phyloP scores from a whole-genome alignment of 2,797 vertebrate genomes.

The Harpagifer antarcticus region DNA sequence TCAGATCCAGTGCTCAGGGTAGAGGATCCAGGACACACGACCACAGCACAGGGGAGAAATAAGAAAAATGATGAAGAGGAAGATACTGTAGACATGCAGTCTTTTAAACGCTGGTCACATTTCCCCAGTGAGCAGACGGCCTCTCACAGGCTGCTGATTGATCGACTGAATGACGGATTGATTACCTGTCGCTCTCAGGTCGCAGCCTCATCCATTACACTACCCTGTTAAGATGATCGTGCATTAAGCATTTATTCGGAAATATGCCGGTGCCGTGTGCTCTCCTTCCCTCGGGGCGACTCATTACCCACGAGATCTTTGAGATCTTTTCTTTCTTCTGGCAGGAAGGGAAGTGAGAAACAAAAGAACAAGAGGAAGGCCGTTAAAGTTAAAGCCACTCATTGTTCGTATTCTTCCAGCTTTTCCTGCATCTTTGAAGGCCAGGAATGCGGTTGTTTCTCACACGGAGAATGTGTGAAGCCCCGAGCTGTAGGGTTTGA shows the following conservation, averaged over 20 bases:
- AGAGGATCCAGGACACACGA: too few species aligned
- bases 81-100: constrained; percentile 10
- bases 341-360: constrained; percentile 36
- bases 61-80: background rate
- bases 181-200: constrained; percentile 57
- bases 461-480: constrained; percentile 12
- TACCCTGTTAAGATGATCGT: constrained; percentile 49
- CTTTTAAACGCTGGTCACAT: constrained; percentile 19
- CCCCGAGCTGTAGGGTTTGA: constrained; percentile 35
- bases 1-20: too few species aligned
- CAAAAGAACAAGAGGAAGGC: constrained; percentile 36
- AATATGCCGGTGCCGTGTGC: constrained; percentile 35
- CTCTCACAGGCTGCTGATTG: constrained; percentile 30
- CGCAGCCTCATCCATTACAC: constrained; percentile 47
- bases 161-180: constrained; percentile 51
- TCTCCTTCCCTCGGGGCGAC: constrained; percentile 31
- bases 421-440: constrained; percentile 54
- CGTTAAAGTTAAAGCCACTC: constrained; percentile 27
- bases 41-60: too few species aligned
- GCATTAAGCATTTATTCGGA: constrained; percentile 53
- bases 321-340: constrained; percentile 51
- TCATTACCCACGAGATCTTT: constrained; percentile 59
- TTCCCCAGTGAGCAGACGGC: constrained; percentile 2
- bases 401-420: constrained; percentile 18
- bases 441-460: constrained; percentile 24